A percentile compares a stretch with the other conserved stretches of the same genome.
phyloP scores from a whole-genome alignment of 2,113 vertebrate species.

The Seriola dumerili region DNA sequence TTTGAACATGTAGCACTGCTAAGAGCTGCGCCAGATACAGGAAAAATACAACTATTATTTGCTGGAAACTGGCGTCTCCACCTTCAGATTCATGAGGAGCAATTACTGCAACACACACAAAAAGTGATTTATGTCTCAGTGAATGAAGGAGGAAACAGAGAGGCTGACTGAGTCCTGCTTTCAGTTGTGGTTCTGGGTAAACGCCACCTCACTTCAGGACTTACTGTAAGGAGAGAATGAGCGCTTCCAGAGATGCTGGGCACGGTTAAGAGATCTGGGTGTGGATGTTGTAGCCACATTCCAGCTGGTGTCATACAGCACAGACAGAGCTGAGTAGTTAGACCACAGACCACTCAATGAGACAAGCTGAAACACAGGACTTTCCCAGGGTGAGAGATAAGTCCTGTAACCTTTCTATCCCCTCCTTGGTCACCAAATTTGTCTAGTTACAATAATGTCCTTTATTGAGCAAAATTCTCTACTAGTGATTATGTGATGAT shows the following conservation, averaged over 20 bases:
- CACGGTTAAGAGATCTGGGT: slow-evolving; percentile 17
- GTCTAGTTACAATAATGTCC: background rate
- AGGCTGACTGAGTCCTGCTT: slow-evolving; percentile 40
- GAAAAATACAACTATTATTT: background rate
- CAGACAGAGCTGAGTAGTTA: background rate
- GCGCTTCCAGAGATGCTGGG: slow-evolving; percentile 30
- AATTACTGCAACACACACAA: slow-evolving; percentile 24
- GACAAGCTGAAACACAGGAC: background rate
- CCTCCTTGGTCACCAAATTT: background rate
- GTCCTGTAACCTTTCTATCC: background rate
- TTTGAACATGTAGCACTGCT: slow-evolving; percentile 6
- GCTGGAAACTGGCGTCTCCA: slow-evolving; percentile 26
- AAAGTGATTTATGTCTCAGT: slow-evolving; percentile 50
- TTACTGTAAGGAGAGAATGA: slow-evolving; percentile 38
- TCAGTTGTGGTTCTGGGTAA: slow-evolving; percentile 61
- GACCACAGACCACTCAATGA: background rate
- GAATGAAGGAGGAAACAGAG: slow-evolving; percentile 41
- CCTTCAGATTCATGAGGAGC: slow-evolving; percentile 37
- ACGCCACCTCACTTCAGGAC: slow-evolving; percentile 17
- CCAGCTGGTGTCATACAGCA: slow-evolving; percentile 6
- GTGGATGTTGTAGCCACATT: slow-evolving; percentile 49
- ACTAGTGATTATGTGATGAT: slow-evolving; percentile 1
- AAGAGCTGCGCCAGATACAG: background rate
- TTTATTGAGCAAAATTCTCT: background rate
- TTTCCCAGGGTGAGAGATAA: background rate